These are phyloP conservation scores for Trachelipus rathkii DNA, from an alignment of 1,140 invertebrate genomes.

Conservation along the genomic window DNA sequence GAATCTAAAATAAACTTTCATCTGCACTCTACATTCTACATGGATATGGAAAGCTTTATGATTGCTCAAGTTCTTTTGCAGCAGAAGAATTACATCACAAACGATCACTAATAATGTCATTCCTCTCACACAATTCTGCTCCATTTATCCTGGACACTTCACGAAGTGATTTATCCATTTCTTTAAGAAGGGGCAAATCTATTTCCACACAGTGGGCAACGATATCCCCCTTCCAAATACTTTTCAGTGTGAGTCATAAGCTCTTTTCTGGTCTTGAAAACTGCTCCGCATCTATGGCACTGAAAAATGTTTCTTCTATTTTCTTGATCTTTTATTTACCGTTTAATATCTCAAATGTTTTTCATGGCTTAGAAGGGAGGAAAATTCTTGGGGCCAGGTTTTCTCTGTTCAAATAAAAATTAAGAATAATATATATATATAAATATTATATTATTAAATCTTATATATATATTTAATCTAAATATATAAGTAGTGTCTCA, in stretches of 20 bases:
- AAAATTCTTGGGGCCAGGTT: too few species aligned
- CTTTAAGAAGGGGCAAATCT: neutral
- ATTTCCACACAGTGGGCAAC: neutral
- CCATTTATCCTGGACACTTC: neutral
- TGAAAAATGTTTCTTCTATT: neutral
- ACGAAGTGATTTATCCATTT: neutral
- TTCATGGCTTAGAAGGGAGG: too few species aligned
- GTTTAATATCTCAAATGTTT: too few species aligned
- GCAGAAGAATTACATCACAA: neutral
- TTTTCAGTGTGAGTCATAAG: neutral
- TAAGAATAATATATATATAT: too few species aligned
- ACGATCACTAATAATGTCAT: neutral
- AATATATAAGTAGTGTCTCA: neutral
- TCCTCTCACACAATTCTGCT: neutral
- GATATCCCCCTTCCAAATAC: neutral
- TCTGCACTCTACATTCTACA: neutral
- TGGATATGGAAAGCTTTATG: slow-evolving; percentile 2
- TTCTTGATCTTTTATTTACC: neutral
- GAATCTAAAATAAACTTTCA: slow-evolving; percentile 2
- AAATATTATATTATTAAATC: too few species aligned
- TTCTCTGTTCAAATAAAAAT: too few species aligned
- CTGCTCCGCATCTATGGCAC: neutral
- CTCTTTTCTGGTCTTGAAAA: neutral
- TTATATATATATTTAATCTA: too few species aligned
- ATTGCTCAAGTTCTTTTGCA: neutral